phyloP scores from a whole-genome alignment of 2,797 vertebrate species.

The Pelobates cultripes region DNA sequence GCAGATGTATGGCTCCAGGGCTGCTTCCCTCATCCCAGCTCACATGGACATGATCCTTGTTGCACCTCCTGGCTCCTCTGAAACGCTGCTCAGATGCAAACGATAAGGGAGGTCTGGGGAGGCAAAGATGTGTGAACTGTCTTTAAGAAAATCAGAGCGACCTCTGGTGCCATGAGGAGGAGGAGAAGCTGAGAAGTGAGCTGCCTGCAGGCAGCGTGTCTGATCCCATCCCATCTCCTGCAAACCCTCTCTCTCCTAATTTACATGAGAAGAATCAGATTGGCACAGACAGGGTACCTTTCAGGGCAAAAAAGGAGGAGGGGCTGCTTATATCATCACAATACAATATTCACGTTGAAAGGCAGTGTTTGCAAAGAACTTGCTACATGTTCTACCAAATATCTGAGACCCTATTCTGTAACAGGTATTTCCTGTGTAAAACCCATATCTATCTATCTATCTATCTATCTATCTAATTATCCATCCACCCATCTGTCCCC shows the following conservation, averaged over 20 bases:
- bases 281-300: slow-evolving; percentile 51
- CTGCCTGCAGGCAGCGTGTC: slow-evolving; percentile 57
- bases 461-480: too few species aligned
- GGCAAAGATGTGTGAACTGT: slow-evolving; percentile 59
- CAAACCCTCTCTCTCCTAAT: slow-evolving; percentile 54
- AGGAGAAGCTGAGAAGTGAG: slow-evolving; percentile 54
- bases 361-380: slow-evolving; percentile 15
- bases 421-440: too few species aligned
- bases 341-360: slow-evolving; percentile 10
- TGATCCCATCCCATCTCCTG: slow-evolving; percentile 57
- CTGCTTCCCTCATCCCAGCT: slow-evolving; percentile 54
- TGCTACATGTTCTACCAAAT: neutral
- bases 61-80: slow-evolving; percentile 44
- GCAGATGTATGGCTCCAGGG: slow-evolving; percentile 54
- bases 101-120: slow-evolving; percentile 58
- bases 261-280: slow-evolving; percentile 53
- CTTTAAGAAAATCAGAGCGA: slow-evolving; percentile 62
- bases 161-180: slow-evolving; percentile 59
- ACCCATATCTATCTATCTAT: too few species aligned
- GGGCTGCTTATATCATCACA: slow-evolving; percentile 7
- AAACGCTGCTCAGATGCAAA: slow-evolving; percentile 58
- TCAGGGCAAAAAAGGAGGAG: slow-evolving; percentile 51
- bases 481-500: too few species aligned
- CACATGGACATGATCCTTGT: slow-evolving; percentile 58
- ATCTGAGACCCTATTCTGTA: too few species aligned